Base-by-base conservation (phyloP, 2,797 vertebrate genomes). In the Acrossocheilus fasciatus region DNA sequence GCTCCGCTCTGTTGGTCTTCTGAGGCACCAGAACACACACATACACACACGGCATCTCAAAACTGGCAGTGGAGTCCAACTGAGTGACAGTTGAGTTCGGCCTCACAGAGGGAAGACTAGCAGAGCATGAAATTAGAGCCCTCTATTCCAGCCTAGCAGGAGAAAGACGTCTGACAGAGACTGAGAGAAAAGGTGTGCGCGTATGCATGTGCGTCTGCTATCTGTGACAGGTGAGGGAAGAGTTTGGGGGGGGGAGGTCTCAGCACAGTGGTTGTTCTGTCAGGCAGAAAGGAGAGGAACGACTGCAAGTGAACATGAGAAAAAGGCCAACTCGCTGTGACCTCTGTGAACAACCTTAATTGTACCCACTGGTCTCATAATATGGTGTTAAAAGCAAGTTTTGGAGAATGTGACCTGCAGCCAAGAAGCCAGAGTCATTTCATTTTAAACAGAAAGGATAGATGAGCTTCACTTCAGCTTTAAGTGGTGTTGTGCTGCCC, bases 61-160 rank as follows among this genome's bases (percentile, higher is more conserved):
- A 84, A 69, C 84, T 75, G 82, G 81, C 88, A 88, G 77, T 81
- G 73, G 39, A 82, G 86, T 87, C 81, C 73, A 84, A 85, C 85
- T 87, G 88, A 91, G 66, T 88, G 87, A 88, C 88, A 91, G 85
- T 70, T n/a, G 79, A 73, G 86, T 81, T 85, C 62, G 82, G 86
- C 69, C 66, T 86, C 87, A 90, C 86, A 86, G 84, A 89, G 87
- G 78, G 87, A 89, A 64, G 72, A 87, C 75, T 87, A 88, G 66
- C 52, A 77, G 72, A 90, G 90, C 90, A 88, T 90, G 89, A 91
- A 90, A 91, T 91, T 90, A 91, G 86, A 86, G 83, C 64, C 86
- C 57, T 79, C 81, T 88, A 87, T 83, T 85, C 86, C 83, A 86
- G 73, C 81, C 75, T 83, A 83, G 79, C 79, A 45, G 54, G 82